A percentile compares a stretch with the other conserved stretches of the same genome.
Conservation (phyloP, 2,113 vertebrate genomes). For the Aythya baeri region DNA sequence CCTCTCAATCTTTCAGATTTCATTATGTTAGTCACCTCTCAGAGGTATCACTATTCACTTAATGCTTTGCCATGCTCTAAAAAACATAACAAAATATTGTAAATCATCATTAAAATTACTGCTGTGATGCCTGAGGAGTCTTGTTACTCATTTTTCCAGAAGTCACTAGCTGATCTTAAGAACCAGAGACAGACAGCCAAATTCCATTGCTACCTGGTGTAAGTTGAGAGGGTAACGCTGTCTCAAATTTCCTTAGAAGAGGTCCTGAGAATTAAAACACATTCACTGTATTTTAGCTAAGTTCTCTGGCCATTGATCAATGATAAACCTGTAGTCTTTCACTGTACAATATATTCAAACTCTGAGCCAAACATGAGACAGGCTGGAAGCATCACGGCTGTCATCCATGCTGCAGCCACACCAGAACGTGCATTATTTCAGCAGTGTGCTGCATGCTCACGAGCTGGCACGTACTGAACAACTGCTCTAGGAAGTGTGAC, state of each 20-base stretch:
- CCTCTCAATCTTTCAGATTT: background rate
- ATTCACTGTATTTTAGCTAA: background rate
- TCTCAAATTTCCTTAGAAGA: background rate
- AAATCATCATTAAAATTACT: background rate
- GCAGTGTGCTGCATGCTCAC: background rate
- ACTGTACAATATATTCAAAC: background rate
- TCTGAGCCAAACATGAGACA: accelerated
- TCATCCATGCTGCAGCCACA: background rate
- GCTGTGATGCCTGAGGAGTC: background rate
- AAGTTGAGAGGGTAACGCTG: background rate
- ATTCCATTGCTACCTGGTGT: background rate
- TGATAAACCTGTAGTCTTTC: background rate
- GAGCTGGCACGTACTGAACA: background rate
- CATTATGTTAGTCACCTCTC: background rate
- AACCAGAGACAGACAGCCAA: background rate
- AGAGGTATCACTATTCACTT: background rate
- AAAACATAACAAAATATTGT: background rate
- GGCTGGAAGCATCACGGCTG: background rate
- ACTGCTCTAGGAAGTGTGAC: background rate
- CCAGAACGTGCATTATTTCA: background rate
- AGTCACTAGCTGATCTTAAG: background rate
- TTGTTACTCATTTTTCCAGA: background rate
- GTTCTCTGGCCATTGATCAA: background rate
- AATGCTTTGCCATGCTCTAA: background rate
- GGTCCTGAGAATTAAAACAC: background rate